Conservation (phyloP, 2,797 vertebrate genomes). For the Serranus cabrilla region DNA sequence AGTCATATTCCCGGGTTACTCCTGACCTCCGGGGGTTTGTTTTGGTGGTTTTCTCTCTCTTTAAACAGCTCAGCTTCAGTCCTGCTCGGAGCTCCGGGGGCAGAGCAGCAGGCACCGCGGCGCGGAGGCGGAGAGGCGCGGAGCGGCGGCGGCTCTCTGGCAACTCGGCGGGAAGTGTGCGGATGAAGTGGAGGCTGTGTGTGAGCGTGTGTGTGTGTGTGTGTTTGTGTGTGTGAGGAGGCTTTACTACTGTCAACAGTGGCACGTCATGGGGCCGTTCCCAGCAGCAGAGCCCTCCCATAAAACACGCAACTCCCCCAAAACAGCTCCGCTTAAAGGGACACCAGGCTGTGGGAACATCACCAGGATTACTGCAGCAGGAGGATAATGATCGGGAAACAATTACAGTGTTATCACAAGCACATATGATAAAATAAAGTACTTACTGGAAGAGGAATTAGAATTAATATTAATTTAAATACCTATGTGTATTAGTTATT, state of each 20-base stretch:
- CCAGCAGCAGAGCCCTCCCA: constrained; percentile 52
- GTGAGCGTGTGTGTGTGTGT: not conserved
- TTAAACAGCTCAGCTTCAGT: not conserved
- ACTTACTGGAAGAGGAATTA: not conserved
- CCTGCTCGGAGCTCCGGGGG: constrained; percentile 13
- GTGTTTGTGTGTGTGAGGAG: constrained; percentile 30
- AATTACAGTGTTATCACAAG: not conserved
- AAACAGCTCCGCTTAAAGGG: constrained; percentile 1
- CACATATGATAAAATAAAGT: not conserved
- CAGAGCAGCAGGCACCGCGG: not conserved
- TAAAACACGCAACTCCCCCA: constrained; percentile 3
- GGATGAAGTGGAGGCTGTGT: not conserved
- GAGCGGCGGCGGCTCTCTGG: constrained; percentile 20
- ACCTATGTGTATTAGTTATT: too few relatives aligned
- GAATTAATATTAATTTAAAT: too few relatives aligned
- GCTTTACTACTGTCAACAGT: constrained; percentile 75
- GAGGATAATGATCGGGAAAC: not conserved
- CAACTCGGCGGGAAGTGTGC: constrained; percentile 32
- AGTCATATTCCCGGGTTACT: constrained; percentile 58
- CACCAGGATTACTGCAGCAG: not conserved
- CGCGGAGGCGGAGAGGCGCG: constrained; percentile 24
- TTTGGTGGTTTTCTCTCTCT: too few relatives aligned
- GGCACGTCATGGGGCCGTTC: constrained; percentile 53
- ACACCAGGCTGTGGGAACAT: too few relatives aligned
- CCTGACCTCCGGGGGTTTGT: not conserved